Base-by-base conservation (phyloP, 2,888 invertebrate species). In the Pheosia gnoma region DNA sequence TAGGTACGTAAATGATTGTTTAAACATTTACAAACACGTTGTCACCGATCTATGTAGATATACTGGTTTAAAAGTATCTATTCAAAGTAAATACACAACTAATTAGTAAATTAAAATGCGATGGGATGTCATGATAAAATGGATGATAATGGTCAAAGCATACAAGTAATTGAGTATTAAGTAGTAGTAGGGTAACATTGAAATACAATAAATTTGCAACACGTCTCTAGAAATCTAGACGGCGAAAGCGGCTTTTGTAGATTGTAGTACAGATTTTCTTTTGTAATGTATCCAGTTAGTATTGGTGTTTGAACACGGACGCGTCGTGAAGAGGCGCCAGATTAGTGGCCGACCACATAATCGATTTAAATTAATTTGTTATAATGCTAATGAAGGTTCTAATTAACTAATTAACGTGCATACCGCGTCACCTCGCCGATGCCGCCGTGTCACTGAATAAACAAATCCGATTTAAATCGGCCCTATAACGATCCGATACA, bases 361-460 rank as follows among this genome's bases (percentile, higher is more conserved):
- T 82, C 78, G 68, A 66, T 72, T 77, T 74, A 72, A 82, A 87
- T 86, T 84, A 87, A 86, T 87, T 84, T 86, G 86, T 87, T 83
- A 79, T 78, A 82, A 80, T 78, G 74, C 78, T 80, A 79, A 82
- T 85, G 84, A 83, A 82, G 81, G 77, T 72, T 74, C 83, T 86
- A 87, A 88, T 88, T 86, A 86, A 82, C 81, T 81, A 85, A 88
- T 89, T 88, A 86, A 82, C 85, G 85, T 84, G 67, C 64, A 65
- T 62, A 53, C 60, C 68, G 61, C 63, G 51, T 45, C 52, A 45
- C 57, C 57, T 58, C 41, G 57, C 61, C 53, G 58, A 36, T 11
- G 61, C 66, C 70, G 75, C 80, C 72, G 73, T 68, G 70, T 70
- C 69, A 72, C 66, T 71, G 74, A 75, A 67, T 76, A 79, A 83